phyloP scores from a whole-genome alignment of 2,113 vertebrate genomes.

The Melospiza georgiana region DNA sequence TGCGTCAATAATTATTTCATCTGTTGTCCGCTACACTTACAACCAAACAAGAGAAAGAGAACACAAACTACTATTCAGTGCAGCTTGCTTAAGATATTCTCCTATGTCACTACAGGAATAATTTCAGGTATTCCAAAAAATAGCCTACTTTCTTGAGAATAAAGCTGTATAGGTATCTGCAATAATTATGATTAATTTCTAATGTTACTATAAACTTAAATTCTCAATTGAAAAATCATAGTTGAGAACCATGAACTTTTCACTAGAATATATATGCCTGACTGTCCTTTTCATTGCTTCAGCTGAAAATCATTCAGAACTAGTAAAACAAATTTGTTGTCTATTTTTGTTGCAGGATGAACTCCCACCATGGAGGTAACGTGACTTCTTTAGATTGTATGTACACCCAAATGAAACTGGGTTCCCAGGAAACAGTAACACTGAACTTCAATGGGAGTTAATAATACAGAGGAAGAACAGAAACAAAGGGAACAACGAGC shows the following conservation, averaged over 20 bases:
- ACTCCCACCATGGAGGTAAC: neutral
- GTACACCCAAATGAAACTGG: neutral
- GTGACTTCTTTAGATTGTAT: neutral
- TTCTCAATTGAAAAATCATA: neutral
- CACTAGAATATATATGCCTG: neutral
- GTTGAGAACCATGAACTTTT: neutral
- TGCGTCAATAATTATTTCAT: constrained; percentile 22
- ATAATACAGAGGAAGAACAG: neutral
- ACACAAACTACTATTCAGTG: neutral
- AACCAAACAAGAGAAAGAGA: neutral
- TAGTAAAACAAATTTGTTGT: neutral
- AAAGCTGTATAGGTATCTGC: neutral
- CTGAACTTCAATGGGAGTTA: neutral
- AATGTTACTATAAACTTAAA: neutral
- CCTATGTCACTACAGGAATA: neutral
- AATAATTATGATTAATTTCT: neutral
- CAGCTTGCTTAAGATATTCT: neutral
- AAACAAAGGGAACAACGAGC: neutral
- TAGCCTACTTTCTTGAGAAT: neutral
- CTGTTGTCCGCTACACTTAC: neutral
- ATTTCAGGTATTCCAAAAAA: neutral
- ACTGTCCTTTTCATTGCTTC: neutral
- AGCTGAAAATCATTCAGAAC: neutral
- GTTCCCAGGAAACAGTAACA: neutral
- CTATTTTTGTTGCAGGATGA: neutral